Evolutionary conservation across 2,888 invertebrate species (phyloP), one percentile per base, ranked within the genome.

Genomic region (Emmelina monodactyla): DNA sequence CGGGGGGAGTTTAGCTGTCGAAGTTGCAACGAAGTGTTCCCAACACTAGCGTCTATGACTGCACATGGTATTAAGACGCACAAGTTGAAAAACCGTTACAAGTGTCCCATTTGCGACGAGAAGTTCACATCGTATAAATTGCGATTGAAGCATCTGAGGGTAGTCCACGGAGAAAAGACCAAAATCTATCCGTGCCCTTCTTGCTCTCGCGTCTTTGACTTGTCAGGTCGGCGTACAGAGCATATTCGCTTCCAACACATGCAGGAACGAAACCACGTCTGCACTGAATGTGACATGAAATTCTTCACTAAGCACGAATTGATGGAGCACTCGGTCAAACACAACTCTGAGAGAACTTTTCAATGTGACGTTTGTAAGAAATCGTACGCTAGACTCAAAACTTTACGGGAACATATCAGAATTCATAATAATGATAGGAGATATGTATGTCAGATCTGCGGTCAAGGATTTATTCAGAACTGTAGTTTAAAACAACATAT

Each of bases 251-350:
- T 66, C 25, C 72, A 64, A 49, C 83, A 71, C 46, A 53, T 66
- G 34, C 80, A 65, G 51, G 83, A 68, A 46, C 60, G 67, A 38
- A 82, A 73, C 22, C 82, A 80, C 39, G 55, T 78, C 0, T 84
- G 83, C 43, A 53, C 68, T 1, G 62, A 72, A 2, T 84, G 84
- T 31, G 70, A 76, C 0, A 81, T 79, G 63, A 79, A 80, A 46
- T 84, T 83, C 43, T 82, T 81, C 39, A 75, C 78, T 0, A 83
- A 82, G 34, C 80, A 82, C 34, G 82, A 82, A 40, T 54, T 84
- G 15, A 82, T 81, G 22, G 82, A 81, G 39, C 84, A 84, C 50
- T 71, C 78, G 31, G 65, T 82, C 1, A 83, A 82, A 34, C 84
- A 83, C 42, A 73, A 79, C 1, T 82, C 80, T 0, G 78, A 75